These are phyloP conservation scores for Teleogryllus occipitalis DNA, from an alignment of 1,140 invertebrate genomes.

Conservation along the genomic window DNA sequence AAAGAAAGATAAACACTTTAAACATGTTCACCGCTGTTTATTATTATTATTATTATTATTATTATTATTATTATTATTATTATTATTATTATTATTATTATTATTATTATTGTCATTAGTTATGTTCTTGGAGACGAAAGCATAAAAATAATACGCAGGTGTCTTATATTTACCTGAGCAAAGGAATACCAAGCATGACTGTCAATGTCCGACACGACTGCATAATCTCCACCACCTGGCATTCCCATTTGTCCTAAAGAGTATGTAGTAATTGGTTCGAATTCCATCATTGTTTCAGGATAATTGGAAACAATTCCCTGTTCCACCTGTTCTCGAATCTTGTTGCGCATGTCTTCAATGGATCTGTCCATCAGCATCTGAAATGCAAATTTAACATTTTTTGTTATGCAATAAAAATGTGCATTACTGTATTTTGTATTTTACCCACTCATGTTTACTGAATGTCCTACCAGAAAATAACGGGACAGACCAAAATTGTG, in stretches of 20 bases:
- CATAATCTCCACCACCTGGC: conserved; percentile 8
- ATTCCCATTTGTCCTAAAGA: neutral
- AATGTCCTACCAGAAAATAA: too few species aligned
- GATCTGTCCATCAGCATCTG: conserved; percentile 10
- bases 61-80: too few species aligned
- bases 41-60: too few species aligned
- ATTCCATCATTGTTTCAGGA: conserved; percentile 5
- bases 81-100: too few species aligned
- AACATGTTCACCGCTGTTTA: too few species aligned
- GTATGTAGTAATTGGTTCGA: neutral
- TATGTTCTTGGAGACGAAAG: too few species aligned
- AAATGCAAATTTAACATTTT: neutral
- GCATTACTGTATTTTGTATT: neutral
- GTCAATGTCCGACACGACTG: conserved; percentile 9
- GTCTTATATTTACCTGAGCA: neutral
- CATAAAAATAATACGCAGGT: neutral
- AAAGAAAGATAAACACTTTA: neutral
- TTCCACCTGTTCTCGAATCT: conserved; percentile 7
- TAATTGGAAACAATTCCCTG: neutral
- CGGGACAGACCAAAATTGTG: too few species aligned
- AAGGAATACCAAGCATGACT: conserved; percentile 11
- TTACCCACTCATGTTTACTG: too few species aligned
- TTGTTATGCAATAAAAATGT: neutral
- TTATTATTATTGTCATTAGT: too few species aligned
- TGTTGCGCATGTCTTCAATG: neutral